Evolutionary conservation across 2,113 vertebrate genomes (phyloP).

Genomic region (Perca fluviatilis): DNA sequence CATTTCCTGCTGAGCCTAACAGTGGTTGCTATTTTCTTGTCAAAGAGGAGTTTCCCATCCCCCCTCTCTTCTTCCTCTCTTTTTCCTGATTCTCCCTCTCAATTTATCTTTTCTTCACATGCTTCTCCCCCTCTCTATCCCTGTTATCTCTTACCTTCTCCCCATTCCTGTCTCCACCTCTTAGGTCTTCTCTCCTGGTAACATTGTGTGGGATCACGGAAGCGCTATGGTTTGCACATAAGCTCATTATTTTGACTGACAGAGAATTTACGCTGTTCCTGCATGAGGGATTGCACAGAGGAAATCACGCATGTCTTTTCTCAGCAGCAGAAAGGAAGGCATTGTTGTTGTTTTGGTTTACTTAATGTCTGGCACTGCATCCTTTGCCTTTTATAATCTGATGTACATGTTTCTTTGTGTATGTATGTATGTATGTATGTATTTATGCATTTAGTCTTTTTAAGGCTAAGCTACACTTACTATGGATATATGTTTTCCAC

Average conservation of each 20-base stretch:
- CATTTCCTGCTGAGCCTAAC: slow-evolving; percentile 51
- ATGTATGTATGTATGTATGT: not conserved
- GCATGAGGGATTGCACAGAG: slow-evolving; percentile 24
- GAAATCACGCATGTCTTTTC: slow-evolving; percentile 19
- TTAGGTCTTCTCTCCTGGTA: slow-evolving; percentile 35
- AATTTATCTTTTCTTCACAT: not conserved
- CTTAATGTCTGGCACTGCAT: slow-evolving; percentile 3
- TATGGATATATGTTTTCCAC: not conserved
- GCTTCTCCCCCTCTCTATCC: not conserved
- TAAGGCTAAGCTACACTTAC: not conserved
- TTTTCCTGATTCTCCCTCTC: slow-evolving; percentile 6
- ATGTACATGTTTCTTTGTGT: not conserved
- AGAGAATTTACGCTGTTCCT: slow-evolving; percentile 41
- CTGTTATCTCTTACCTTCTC: slow-evolving; percentile 9
- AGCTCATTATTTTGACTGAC: slow-evolving; percentile 65
- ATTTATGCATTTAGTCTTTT: not conserved
- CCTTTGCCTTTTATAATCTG: slow-evolving; percentile 11
- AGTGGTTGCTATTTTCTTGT: slow-evolving; percentile 50
- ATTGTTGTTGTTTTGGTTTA: slow-evolving; percentile 21
- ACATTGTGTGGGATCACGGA: slow-evolving; percentile 51
- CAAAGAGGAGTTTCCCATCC: slow-evolving; percentile 25
- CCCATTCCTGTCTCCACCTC: slow-evolving; percentile 27
- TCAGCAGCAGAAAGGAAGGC: slow-evolving; percentile 6
- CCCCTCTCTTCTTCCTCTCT: not conserved
- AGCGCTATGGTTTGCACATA: slow-evolving; percentile 50